A percentile compares a stretch with the other conserved stretches of the same genome.
These are phyloP conservation scores for Actinia equina DNA, from an alignment of 64 coral and sea anemone genomes.

Conservation along the genomic window DNA sequence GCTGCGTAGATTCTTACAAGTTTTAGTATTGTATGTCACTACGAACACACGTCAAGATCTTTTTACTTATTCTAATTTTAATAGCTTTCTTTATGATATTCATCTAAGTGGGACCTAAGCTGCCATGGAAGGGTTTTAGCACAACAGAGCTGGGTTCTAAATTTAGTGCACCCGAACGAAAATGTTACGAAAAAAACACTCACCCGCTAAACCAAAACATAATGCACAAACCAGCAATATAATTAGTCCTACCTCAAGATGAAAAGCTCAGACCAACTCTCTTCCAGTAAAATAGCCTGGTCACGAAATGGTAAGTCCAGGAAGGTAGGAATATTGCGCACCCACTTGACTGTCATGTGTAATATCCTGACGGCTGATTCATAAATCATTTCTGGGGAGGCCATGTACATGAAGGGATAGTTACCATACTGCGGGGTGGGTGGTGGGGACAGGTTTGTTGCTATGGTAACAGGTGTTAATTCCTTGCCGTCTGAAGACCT, in stretches of 20 bases:
- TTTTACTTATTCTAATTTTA: too few relatives aligned
- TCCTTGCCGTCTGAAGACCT: conserved; percentile 22
- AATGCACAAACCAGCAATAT: background rate
- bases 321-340: conserved; percentile 93
- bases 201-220: too few relatives aligned
- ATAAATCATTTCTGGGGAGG: conserved; percentile 75
- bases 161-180: too few relatives aligned
- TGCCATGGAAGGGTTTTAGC: too few relatives aligned
- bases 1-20: too few relatives aligned
- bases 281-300: conserved; percentile 85
- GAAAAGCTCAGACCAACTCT: conserved; percentile 92
- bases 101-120: too few relatives aligned
- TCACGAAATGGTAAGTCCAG: conserved; percentile 92
- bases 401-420: conserved; percentile 56
- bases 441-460: conserved; percentile 65
- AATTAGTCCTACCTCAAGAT: conserved; percentile 27
- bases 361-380: conserved; percentile 89
- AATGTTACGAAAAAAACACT: too few relatives aligned
- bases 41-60: too few relatives aligned
- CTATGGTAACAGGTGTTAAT: conserved; percentile 26
- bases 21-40: too few relatives aligned
- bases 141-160: too few relatives aligned
- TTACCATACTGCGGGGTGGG: conserved; percentile 69
- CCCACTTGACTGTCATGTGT: conserved; percentile 97
- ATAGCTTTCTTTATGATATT: too few relatives aligned